Evolutionary conservation across 2,888 invertebrate genomes (phyloP), one percentile per base, ranked within the genome.

Genomic region (Drosophila anomalata): DNA sequence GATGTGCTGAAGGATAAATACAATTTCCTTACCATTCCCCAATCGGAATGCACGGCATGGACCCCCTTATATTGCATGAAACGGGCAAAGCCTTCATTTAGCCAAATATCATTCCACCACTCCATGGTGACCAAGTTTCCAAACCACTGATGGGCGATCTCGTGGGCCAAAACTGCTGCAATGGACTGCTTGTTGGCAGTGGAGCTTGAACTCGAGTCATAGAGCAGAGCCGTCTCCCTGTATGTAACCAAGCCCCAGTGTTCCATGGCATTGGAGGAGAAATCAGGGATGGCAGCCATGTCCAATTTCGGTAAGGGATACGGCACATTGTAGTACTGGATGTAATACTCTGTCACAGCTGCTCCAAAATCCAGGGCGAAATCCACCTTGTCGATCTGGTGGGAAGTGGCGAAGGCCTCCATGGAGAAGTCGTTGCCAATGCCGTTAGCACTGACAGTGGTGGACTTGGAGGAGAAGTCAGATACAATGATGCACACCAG

Each of bases 141-240:
- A 89, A 97, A 97, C 97, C 97, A 97, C 95, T 97, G 97, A 89
- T 99, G 98, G 0, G 98, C 97, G 56, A 98, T 92, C 92, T 99
- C 99, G 90, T 99, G 99, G 2, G 97, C 95, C 29, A 99, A 94
- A 0, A 97, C 96, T 24, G 94, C 93, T 5, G 96, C 96, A 1
- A 97, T 95, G 69, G 93, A 92, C 81, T 96, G 95, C 88, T 96
- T 95, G 88, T 96, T 96, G n/a, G 90, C 89, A 0, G 95, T 94
- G 0, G 97, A 96, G 41, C 96, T 96, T 8, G 94, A 94, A 0
- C 92, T 91, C 9, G 93, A 91, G 79, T 97, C 96, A 77, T 96
- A 96, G 0, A 99, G 93, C 61, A 99, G 93, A 57, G 95, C 94
- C 0, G 95, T 95, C 92, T 98, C 98, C 73, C 98, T 93, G 91